Evolutionary conservation across 2,797 vertebrate genomes (phyloP), one percentile per base, ranked within the genome.

Genomic region (Emys orbicularis): DNA sequence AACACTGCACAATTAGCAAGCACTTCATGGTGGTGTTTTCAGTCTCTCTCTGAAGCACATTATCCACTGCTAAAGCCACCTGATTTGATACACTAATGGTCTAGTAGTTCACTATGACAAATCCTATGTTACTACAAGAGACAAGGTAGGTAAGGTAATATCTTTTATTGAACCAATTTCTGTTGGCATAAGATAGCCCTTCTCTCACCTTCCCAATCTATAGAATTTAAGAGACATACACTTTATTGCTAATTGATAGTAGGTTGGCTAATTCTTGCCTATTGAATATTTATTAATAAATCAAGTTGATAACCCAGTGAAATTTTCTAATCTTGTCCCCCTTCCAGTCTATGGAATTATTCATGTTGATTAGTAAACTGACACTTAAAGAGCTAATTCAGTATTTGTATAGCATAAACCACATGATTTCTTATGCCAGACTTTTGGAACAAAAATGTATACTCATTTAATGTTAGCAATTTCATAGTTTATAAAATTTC

Each of bases 141-240:
- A 77, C n/a, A 72, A 41, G n/a, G 5, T 72, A 5, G 65, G 5
- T 72, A 41, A 6, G 21, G 10, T 72, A 72, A 41, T 72, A 72
- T 41, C 10, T 72, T 41, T 23, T 41, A 12, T 21, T 72, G 65
- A 19, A 37, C n/a, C n/a, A 72, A 23, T 72, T 72, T 72, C 65
- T 72, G 65, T 72, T 72, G n/a, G 37, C 37, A 23, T 72, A 72
- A 72, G n/a, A 72, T 21, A 72, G 59, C 29, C 10, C 12, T 79
- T 27, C 53, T 44, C 5, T 21, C 13, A 59, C 52, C 56, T 81
- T 82, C 31, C 85, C 81, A 12, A 59, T 9, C 68, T 21, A 86
- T 65, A 2, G 3, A 23, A 77, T 76, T 83, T 59, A 65, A 47
- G 41, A 86, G 12, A n/a, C 2, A n/a, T 0, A 3, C 53, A 87